phyloP scores from a whole-genome alignment of 35 echinoderm and acorn worm genomes.

The Lytechinus variegatus region DNA sequence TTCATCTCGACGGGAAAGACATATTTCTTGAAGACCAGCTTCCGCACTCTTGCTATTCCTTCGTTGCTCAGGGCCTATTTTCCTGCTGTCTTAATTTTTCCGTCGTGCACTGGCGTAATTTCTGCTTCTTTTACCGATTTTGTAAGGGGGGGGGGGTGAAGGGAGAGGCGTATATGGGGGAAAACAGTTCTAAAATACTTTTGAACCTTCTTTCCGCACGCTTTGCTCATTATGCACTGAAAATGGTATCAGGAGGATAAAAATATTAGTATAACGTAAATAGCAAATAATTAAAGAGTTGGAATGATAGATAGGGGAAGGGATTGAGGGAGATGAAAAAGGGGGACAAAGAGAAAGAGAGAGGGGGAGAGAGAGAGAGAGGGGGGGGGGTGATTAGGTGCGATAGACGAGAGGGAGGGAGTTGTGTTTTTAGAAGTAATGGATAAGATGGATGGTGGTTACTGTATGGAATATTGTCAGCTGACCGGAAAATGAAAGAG shows the following conservation, averaged over 20 bases:
- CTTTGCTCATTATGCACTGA: not conserved
- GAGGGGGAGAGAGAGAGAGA: not conserved
- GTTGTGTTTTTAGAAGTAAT: no score
- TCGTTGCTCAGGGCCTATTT: constrained; percentile 1
- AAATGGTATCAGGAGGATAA: not conserved
- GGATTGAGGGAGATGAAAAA: not conserved
- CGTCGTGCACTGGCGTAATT: not conserved
- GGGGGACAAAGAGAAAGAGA: not conserved
- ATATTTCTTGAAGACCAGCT: not conserved
- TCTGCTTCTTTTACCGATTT: not conserved
- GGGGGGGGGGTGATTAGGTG: not conserved
- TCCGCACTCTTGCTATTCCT: not conserved
- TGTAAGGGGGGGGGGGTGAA: not conserved
- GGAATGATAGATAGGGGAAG: not conserved
- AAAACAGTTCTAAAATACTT: not conserved
- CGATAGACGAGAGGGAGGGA: no score
- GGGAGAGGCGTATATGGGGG: not conserved
- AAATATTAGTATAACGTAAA: not conserved
- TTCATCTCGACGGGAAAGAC: not conserved
- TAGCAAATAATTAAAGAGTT: not conserved
- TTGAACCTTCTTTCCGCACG: not conserved
- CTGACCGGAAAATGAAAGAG: not conserved
- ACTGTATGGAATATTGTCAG: not conserved
- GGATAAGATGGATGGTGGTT: not conserved
- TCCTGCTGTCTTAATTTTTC: constrained; percentile 3